Evolutionary conservation across 2,797 vertebrate genomes (phyloP).

Genomic region (Champsocephalus gunnari): DNA sequence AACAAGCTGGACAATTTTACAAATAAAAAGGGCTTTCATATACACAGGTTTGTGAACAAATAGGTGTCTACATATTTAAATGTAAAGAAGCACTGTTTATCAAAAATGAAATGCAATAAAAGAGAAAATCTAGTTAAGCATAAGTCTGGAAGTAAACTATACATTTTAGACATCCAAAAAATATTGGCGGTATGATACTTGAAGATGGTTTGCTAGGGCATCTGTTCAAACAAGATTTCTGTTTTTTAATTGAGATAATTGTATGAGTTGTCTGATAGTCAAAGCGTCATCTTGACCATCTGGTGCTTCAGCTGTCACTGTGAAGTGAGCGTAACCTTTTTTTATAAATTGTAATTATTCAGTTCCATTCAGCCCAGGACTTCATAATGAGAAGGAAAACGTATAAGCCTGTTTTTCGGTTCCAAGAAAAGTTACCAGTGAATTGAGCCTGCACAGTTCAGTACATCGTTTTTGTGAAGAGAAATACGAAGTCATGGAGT

Average conservation of each 20-base stretch:
- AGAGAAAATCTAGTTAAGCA: too few species aligned
- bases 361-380: background rate
- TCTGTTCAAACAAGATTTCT: background rate
- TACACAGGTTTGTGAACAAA: too few species aligned
- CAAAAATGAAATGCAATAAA: too few species aligned
- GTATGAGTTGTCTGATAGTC: background rate
- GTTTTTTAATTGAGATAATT: background rate
- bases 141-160: too few species aligned
- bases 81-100: too few species aligned
- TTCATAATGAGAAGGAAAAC: slow-evolving; percentile 11
- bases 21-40: too few species aligned
- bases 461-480: slow-evolving; percentile 22
- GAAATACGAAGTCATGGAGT: slow-evolving; percentile 33
- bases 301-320: background rate
- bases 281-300: background rate
- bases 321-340: background rate
- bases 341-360: background rate
- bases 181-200: too few species aligned
- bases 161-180: background rate
- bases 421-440: background rate
- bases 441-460: slow-evolving; percentile 9
- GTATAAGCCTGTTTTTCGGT: slow-evolving; percentile 14
- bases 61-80: too few species aligned
- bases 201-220: background rate
- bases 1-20: too few species aligned